These are phyloP conservation scores for Oryzias dopingdopingensis DNA, from an alignment of 2,797 vertebrate genomes.

Conservation along the genomic window DNA sequence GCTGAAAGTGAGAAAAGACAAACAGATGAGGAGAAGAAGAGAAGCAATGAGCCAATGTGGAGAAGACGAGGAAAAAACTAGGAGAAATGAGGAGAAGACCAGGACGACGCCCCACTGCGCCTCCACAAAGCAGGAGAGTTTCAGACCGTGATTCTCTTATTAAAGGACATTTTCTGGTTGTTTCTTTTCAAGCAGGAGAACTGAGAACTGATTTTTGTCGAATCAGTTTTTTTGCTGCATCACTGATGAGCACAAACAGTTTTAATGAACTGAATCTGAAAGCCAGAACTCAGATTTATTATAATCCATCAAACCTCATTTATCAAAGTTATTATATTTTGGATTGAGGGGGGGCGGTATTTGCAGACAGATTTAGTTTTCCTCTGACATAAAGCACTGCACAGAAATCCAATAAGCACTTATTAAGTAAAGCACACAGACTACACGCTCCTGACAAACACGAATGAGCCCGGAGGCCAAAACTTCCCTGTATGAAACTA, in stretches of 20 bases:
- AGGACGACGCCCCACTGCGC: too few species aligned
- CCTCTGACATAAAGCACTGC: slow-evolving; percentile 4
- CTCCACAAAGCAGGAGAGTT: too few species aligned
- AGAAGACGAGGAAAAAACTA: too few species aligned
- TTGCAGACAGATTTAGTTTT: slow-evolving; percentile 13
- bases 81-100: too few species aligned
- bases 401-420: slow-evolving; percentile 15
- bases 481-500: neutral
- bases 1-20: too few species aligned
- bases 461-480: neutral
- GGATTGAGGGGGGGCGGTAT: slow-evolving; percentile 5
- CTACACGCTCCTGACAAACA: neutral
- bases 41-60: too few species aligned
- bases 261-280: slow-evolving; percentile 26
- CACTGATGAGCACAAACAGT: slow-evolving; percentile 11
- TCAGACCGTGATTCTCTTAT: too few species aligned
- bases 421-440: slow-evolving; percentile 15
- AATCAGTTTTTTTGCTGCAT: slow-evolving; percentile 3
- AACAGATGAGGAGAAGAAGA: too few species aligned
- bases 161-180: too few species aligned
- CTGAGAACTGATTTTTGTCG: too few species aligned
- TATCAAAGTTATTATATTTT: slow-evolving; percentile 16
- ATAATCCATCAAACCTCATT: slow-evolving; percentile 15
- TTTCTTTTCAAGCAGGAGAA: too few species aligned
- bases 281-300: slow-evolving; percentile 13